Conservation (phyloP, 2,797 vertebrate species). For the Esox lucius region DNA sequence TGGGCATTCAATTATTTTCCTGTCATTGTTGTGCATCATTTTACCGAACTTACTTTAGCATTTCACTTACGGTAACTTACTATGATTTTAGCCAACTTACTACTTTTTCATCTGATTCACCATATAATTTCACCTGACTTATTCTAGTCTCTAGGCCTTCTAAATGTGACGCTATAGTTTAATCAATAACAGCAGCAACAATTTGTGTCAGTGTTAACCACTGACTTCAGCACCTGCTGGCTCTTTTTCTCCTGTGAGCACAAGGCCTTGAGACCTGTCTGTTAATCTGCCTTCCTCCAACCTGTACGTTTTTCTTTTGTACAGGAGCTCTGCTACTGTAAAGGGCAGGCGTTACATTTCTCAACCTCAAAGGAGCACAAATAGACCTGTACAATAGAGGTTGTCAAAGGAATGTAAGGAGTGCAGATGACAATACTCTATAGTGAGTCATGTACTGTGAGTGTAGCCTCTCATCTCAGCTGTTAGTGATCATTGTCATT, state of each 20-base stretch:
- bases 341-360: constrained; percentile 57
- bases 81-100: no score
- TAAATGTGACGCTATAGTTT: constrained; percentile 16
- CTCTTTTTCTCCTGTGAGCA: constrained; percentile 38
- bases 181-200: constrained; percentile 34
- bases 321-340: constrained; percentile 21
- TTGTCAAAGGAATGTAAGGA: constrained; percentile 12
- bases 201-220: constrained; percentile 7
- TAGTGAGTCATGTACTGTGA: constrained; percentile 23
- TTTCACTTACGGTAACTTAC: no score
- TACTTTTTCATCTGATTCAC: no score
- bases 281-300: constrained; percentile 8
- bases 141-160: neutral
- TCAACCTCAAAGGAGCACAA: constrained; percentile 45
- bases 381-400: constrained; percentile 37
- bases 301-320: constrained; percentile 20
- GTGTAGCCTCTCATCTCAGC: constrained; percentile 49
- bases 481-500: constrained; percentile 42
- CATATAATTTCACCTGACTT: neutral
- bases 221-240: constrained; percentile 16
- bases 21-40: neutral
- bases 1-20: neutral
- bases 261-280: constrained; percentile 27
- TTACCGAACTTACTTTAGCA: neutral
- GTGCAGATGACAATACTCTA: constrained; percentile 25